Base-by-base conservation (phyloP, 1,140 invertebrate species). In the Philopotamus ludificatus region DNA sequence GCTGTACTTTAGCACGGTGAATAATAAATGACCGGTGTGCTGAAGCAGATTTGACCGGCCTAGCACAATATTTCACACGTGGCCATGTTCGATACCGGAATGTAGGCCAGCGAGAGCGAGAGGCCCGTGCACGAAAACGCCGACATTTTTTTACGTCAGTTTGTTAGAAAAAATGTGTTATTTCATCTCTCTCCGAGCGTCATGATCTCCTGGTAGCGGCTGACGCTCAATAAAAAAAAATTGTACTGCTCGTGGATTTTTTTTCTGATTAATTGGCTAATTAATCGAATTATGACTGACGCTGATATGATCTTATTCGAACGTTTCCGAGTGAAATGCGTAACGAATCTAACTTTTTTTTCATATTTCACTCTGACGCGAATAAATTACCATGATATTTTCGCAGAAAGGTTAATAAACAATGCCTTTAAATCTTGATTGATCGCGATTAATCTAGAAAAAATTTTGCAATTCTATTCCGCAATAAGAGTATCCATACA, bases 81-180 rank as follows among this genome's bases (percentile, higher is more conserved):
- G 15, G 3, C 10, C 18, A 16, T 9, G 8, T 47, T 47, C 10
- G 4, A 47, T 15, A 47, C 15, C n/a, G 44, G 10, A 12, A 47
- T 47, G 44, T 47, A 20, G 44, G 44, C 18, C 15, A 47, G 15
- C 18, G 4, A 47, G 4, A 8, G 15, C 44, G 44, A 15, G 44
- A 4, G 28, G 12, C 12, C 28, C 12, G 4, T 34, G 28, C n/a
- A 12, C 28, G 4, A 34, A 34, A 34, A 34, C 12, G 28, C 12
- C 12, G 28, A 44, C 23, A 18, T 60, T n/a, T n/a, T 45, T 60
- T 60, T 49, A 21, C 57, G 23, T 15, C 15, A 22, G 23, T 39
- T 18, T 34, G 47, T 60, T 60, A 60, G 44, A 58, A 60, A 60
- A 60, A 41, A 47, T 28, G 57, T 20, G n/a, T n/a, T n/a, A n/a